Base-by-base conservation (phyloP, 1,140 invertebrate species). In the Globodera rostochiensis region DNA sequence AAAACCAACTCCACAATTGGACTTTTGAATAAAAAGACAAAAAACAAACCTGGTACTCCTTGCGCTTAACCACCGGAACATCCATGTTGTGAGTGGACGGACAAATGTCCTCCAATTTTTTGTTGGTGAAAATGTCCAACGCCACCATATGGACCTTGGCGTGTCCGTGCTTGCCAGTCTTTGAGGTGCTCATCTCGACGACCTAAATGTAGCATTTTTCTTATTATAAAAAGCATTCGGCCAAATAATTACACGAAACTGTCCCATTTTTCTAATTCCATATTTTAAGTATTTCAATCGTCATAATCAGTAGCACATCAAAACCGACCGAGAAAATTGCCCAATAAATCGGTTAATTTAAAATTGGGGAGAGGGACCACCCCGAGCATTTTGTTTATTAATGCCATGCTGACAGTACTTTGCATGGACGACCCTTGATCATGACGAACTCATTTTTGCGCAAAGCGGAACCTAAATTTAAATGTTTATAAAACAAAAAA, bases 61-160 rank as follows among this genome's bases (percentile, higher is more conserved):
- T 95, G 90, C 97, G 94, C 91, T 95, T 96, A 75, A 99, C 96
- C 92, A 97, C 94, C 81, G 97, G 97, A 75, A 98, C 97, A 91
- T 98, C 95, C 96, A 99, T 98, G 92, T 99, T 99, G 92, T 99
- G 98, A 91, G 97, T 99, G 74, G 97, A 84, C 79, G 98, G 97
- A 91, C 97, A 99, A 87, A 99, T 97, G 94, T 99, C 97, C 93
- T 99, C 97, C 91, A 97, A 96, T 92, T 96, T 96, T 91, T 96
- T 96, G 87, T 94, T 94, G 91, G 94, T 94, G 91, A 99, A 99
- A 91, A 99, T 98, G 92, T 99, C 97, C 88, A 99, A 94, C 86
- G 96, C 97, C 88, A 99, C 96, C 91, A 99, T 92, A 91, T 99
- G 97, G 87, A 98, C 92, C 93, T 99, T 99, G 90, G 98, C 98